Base-by-base conservation (phyloP, 2,113 vertebrate genomes). In the Platysternon megacephalum region DNA sequence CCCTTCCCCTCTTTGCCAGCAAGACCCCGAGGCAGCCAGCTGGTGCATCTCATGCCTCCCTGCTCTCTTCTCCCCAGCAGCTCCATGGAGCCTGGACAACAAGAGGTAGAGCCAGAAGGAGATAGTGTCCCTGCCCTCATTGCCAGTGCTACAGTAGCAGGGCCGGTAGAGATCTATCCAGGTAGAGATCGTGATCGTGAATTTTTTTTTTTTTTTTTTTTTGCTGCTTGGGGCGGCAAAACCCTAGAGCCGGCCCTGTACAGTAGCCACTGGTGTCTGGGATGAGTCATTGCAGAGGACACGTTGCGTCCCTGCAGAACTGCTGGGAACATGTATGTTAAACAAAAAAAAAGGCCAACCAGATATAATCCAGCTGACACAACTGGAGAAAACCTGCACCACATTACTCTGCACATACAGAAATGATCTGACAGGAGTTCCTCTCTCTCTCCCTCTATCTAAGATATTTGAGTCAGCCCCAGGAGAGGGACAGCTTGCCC, bases 391-490 rank as follows among this genome's bases (percentile, higher is more conserved):
- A 92, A 46, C 35, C 49, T 79, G 51, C 9, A 6, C 51, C 26
- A 1, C 1, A 2, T 79, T 79, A 11, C 8, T 79, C 61, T 49
- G 12, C 7, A 14, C 39, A 52, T 2, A 39, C 0, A 78, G 5
- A 48, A 61, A 88, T 61, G 51, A 82, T 84, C 82, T 65, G 10
- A 46, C 44, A 58, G 51, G 29, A 88, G 52, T 11, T 90, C 24
- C 29, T 79, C 53, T 87, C 55, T 28, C 58, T 58, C 52, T 52
- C 80, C 42, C 65, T 44, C 90, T 94, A 61, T 93, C 93, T 91
- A 42, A 91, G 80, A 79, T 87, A 91, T 96, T 78, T 81, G 39
- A n/a, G 68, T 74, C 93, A 82, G 90, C 91, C 48, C 79, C 39
- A 39, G 46, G 42, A 94, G 39, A 5, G 56, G 65, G 72, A 82